phyloP scores from a whole-genome alignment of 2,888 invertebrate genomes.

The Leucania comma region DNA sequence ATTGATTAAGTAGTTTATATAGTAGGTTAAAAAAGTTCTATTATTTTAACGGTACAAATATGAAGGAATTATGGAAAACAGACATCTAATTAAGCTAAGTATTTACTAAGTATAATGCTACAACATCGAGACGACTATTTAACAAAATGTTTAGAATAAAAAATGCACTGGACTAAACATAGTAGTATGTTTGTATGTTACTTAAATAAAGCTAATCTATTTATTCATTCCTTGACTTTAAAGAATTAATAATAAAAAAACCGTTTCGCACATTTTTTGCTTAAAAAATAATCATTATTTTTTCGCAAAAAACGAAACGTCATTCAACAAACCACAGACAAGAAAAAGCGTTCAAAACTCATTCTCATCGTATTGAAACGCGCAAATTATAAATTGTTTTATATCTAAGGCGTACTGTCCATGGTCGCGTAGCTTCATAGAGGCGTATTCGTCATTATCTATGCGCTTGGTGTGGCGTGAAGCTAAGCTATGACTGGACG shows the following conservation, averaged over 20 bases:
- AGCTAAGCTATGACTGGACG: too few relatives aligned
- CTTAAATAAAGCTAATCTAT: conserved; percentile 6
- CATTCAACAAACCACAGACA: conserved; percentile 15
- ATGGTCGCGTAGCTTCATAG: too few relatives aligned
- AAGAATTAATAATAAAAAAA: background rate
- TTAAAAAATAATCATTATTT: background rate
- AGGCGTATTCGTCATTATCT: too few relatives aligned
- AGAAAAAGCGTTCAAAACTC: conserved; percentile 36
- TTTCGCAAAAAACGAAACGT: conserved; percentile 5
- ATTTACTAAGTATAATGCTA: conserved; percentile 19
- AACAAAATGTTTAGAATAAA: background rate
- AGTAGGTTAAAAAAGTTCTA: conserved; percentile 11
- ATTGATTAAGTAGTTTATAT: conserved; percentile 6
- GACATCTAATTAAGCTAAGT: background rate
- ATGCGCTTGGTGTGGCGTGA: too few relatives aligned
- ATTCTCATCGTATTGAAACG: conserved; percentile 7
- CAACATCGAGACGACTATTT: conserved; percentile 30
- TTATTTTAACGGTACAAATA: conserved; percentile 21
- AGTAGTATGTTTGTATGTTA: background rate
- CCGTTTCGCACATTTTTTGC: background rate
- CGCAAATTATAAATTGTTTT: conserved; percentile 37
- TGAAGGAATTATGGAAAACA: background rate
- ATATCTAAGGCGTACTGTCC: conserved; percentile 25
- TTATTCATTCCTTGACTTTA: background rate
- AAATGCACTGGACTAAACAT: conserved; percentile 4